Conservation (phyloP, 2,797 vertebrate species). For the Acropternis orthonyx region DNA sequence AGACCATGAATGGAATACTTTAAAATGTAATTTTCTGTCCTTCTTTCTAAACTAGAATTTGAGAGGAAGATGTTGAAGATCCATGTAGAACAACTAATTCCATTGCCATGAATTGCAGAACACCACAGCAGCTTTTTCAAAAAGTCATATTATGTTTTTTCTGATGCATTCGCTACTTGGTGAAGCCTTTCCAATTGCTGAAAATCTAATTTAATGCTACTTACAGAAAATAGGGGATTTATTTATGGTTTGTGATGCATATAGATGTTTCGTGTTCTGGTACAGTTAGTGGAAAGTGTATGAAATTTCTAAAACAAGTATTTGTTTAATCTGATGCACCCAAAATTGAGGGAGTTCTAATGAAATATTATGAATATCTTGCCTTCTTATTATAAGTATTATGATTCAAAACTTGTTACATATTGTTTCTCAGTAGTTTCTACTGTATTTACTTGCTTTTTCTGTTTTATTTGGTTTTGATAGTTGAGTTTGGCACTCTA, state of each 20-base stretch:
- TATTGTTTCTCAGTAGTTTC: not conserved
- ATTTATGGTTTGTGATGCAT: not conserved
- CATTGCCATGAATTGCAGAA: not conserved
- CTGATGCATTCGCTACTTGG: not conserved
- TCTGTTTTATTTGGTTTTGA: not conserved
- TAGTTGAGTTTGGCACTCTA: not conserved
- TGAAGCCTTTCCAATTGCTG: not conserved
- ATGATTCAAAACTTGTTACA: not conserved
- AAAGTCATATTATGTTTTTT: not conserved
- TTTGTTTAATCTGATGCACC: not conserved
- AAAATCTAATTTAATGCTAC: not conserved
- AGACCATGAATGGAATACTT: not conserved
- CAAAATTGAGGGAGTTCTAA: not conserved
- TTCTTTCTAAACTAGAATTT: not conserved
- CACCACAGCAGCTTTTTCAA: not conserved
- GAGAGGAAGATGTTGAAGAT: not conserved
- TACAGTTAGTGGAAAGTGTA: not conserved
- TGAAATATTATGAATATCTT: not conserved
- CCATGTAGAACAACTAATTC: not conserved
- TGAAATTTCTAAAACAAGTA: not conserved
- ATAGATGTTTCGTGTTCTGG: not conserved
- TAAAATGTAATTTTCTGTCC: not conserved
- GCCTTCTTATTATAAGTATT: not conserved
- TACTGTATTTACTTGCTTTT: not conserved
- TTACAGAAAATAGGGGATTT: not conserved